Conservation (phyloP, 2,888 invertebrate species). For the Xylota segnis region DNA sequence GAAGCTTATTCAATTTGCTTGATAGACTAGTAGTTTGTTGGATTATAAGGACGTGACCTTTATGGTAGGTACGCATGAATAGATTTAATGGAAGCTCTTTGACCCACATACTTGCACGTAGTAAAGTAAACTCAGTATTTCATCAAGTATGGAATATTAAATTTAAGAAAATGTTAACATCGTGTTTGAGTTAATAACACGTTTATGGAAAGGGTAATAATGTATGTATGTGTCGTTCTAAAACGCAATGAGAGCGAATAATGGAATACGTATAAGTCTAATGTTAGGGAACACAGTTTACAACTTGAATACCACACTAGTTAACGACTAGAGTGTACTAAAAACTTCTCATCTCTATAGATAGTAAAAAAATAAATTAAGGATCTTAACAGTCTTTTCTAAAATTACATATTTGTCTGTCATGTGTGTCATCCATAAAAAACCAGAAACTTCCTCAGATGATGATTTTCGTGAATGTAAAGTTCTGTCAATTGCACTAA, state of each 20-base stretch:
- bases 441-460: no score
- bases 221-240: background rate
- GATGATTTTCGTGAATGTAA: no score
- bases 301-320: background rate
- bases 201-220: background rate
- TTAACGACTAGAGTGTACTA: background rate
- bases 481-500: no score
- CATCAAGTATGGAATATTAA: constrained; percentile 20
- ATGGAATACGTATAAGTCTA: background rate
- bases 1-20: constrained; percentile 3
- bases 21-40: constrained; percentile 7
- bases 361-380: no score
- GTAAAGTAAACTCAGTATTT: background rate
- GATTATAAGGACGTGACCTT: constrained; percentile 29
- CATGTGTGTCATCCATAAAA: no score
- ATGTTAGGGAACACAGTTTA: background rate
- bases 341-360: background rate
- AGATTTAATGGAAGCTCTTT: constrained; percentile 20
- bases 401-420: no score
- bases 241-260: background rate
- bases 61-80: constrained; percentile 9
- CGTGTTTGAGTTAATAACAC: background rate
- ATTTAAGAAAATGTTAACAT: background rate
- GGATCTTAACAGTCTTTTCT: no score
- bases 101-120: constrained; percentile 15